These are phyloP conservation scores for Ctenochaetus hawaiiensis DNA, from an alignment of 2,797 vertebrate genomes.

Conservation along the genomic window DNA sequence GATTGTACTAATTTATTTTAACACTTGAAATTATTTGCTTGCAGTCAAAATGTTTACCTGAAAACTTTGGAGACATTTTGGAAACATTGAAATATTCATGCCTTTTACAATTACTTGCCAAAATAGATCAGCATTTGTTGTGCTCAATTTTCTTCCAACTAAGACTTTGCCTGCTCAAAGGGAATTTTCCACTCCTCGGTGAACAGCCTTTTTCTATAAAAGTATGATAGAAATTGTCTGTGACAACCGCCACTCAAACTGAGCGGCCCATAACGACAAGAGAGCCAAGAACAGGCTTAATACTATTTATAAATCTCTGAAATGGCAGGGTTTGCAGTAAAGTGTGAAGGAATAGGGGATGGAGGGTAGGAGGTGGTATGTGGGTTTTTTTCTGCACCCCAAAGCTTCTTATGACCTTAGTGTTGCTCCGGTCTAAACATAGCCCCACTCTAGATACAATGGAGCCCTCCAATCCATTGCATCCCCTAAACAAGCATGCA, in stretches of 20 bases:
- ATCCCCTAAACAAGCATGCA: conserved; percentile 59
- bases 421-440: conserved; percentile 78
- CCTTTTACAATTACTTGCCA: conserved; percentile 64
- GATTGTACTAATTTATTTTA: background rate
- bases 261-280: conserved; percentile 77
- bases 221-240: conserved; percentile 82
- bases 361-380: conserved; percentile 70
- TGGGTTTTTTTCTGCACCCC: conserved; percentile 62
- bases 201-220: conserved; percentile 70
- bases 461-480: conserved; percentile 48
- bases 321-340: conserved; percentile 83
- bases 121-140: conserved; percentile 70
- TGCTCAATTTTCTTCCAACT: conserved; percentile 66
- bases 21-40: conserved; percentile 31
- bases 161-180: conserved; percentile 74
- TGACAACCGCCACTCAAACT: conserved; percentile 86
- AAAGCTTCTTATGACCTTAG: conserved; percentile 85
- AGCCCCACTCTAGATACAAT: conserved; percentile 63
- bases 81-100: conserved; percentile 51
- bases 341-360: conserved; percentile 80
- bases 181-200: conserved; percentile 65
- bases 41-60: conserved; percentile 29
- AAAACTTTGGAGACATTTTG: conserved; percentile 48
- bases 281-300: conserved; percentile 84
- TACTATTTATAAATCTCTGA: conserved; percentile 85